Base-by-base conservation (phyloP, 2,888 invertebrate species). In the Platypus cylindrus region DNA sequence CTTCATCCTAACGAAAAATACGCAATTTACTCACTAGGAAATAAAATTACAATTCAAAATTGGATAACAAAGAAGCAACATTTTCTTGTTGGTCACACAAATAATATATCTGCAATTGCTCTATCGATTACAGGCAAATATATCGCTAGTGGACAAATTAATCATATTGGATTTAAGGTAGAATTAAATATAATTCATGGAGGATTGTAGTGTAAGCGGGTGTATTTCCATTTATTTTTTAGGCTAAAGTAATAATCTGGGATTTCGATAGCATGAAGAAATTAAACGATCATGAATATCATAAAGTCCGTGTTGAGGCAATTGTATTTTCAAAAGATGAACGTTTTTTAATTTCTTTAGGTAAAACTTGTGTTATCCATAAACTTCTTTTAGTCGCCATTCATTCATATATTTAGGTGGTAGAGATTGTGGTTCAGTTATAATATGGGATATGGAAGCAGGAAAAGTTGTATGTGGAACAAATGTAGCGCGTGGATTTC, bases 111-210 rank as follows among this genome's bases (percentile, higher is more conserved):
- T 0, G 72, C 83, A 2, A 65, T 89, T 14, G 78, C 80, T 30
- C 58, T 87, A 8, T 91, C 93, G 7, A 66, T 68, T 1, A 64
- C 60, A 47, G 86, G 93, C 15, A 76, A 75, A 14, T 84, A 73
- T 50, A 65, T 94, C 23, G 93, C 86, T 3, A 89, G 91, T 0
- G 93, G 93, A 0, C 90, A 93, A 62, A 73, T 81, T 23, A 91
- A 85, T 54, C 83, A 89, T 53, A 83, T 87, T 59, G 93, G 93
- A 3, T 91, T 90, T 58, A 85, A 83, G 59, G 78, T 78, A 40
- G 33, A 23, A 14, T 4, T 12, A 9, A 20, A 7, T 9, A 20
- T 20, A 20, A 7, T 7, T 20, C 5, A 20, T 7, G 20, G 5
- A 9, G 20, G 20, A 20, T 20, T 9, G 9, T 20, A 20, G 5